Conservation (phyloP, 2,888 invertebrate species). For the Eubasilissa splendida region DNA sequence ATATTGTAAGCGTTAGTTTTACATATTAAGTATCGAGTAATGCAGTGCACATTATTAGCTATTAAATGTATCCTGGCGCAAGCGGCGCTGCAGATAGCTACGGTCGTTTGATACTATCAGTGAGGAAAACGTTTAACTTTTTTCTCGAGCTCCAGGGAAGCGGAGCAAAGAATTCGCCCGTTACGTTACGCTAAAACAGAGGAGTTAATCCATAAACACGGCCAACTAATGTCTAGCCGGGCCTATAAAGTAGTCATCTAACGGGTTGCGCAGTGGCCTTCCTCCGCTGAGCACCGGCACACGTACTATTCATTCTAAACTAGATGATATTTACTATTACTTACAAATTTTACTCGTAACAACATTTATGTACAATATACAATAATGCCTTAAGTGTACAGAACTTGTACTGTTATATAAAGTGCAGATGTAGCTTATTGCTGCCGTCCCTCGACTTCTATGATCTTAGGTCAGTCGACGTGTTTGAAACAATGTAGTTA, state of each 20-base stretch:
- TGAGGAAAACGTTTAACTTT: conserved; percentile 44
- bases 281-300: background rate
- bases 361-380: too few relatives aligned
- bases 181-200: conserved; percentile 46
- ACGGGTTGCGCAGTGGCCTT: conserved; percentile 53
- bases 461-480: too few relatives aligned
- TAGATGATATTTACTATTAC: too few relatives aligned
- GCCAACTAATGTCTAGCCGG: conserved; percentile 54
- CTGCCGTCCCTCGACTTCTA: too few relatives aligned
- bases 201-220: conserved; percentile 58
- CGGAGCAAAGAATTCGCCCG: conserved; percentile 49
- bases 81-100: conserved; percentile 39
- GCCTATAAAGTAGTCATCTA: conserved; percentile 56
- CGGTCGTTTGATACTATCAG: conserved; percentile 51
- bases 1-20: conserved; percentile 12
- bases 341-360: too few relatives aligned
- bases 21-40: conserved; percentile 23
- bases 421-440: too few relatives aligned
- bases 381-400: too few relatives aligned
- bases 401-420: too few relatives aligned
- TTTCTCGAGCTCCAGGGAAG: conserved; percentile 43
- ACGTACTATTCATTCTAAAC: too few relatives aligned
- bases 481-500: too few relatives aligned
- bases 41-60: conserved; percentile 24
- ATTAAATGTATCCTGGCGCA: conserved; percentile 28